Evolutionary conservation across 2,888 invertebrate genomes (phyloP).

Genomic region (Scaptomyza cyrtandrae): DNA sequence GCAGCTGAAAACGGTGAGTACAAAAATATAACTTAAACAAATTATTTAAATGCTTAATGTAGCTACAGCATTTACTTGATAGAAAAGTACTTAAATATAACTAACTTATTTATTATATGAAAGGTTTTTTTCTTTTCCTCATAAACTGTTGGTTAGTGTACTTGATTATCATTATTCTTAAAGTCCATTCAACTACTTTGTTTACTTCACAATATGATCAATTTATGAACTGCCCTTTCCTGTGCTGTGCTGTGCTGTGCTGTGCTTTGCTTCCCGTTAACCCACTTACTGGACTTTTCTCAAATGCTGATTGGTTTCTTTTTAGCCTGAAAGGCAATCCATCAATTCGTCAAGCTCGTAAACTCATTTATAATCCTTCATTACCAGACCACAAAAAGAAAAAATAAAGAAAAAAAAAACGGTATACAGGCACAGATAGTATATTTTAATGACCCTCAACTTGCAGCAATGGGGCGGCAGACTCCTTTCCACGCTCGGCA

Average conservation of each 20-base stretch:
- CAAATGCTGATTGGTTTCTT: conserved; percentile 15
- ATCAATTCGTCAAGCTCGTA: conserved; percentile 63
- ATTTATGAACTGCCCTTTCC: conserved; percentile 8
- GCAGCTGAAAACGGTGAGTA: conserved; percentile 83
- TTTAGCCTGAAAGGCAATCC: conserved; percentile 45
- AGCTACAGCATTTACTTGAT: no score
- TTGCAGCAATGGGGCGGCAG: conserved; percentile 28
- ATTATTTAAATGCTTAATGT: no score
- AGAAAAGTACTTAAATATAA: no score
- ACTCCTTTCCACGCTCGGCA: conserved; percentile 64
- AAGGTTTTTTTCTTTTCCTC: no score
- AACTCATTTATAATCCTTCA: conserved; percentile 76
- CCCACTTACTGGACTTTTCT: conserved; percentile 26
- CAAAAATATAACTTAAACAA: background rate
- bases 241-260: background rate
- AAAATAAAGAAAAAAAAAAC: background rate
- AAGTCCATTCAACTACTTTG: background rate
- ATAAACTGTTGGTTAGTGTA: no score
- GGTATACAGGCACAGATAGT: conserved; percentile 33
- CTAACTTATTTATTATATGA: no score
- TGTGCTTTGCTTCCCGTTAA: conserved; percentile 13
- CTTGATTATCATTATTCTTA: no score
- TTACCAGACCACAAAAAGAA: conserved; percentile 41
- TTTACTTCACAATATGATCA: background rate
- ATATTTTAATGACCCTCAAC: conserved; percentile 65